These are phyloP conservation scores for Channallabes apus DNA, from an alignment of 2,797 vertebrate species.

Conservation along the genomic window DNA sequence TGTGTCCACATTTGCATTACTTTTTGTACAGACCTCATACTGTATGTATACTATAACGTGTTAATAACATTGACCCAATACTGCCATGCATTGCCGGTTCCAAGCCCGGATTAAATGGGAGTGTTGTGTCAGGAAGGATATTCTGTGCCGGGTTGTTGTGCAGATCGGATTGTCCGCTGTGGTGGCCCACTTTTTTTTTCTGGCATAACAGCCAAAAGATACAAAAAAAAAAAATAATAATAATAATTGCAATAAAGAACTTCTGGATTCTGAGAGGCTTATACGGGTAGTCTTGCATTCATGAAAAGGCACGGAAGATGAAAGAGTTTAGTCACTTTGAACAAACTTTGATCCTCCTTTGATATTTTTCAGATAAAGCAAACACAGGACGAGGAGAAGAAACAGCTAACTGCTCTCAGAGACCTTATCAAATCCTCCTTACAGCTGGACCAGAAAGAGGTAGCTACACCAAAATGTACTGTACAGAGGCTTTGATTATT, in stretches of 20 bases:
- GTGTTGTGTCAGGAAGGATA: no score
- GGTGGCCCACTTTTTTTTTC: no score
- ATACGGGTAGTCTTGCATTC: not conserved
- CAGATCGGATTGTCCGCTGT: no score
- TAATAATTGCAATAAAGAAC: not conserved
- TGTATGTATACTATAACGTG: no score
- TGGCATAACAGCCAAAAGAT: no score
- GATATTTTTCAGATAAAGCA: slow-evolving; percentile 79
- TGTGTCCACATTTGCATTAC: no score
- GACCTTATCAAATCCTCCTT: slow-evolving; percentile 87
- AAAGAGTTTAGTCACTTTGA: not conserved
- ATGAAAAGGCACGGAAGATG: not conserved
- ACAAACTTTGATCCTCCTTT: not conserved
- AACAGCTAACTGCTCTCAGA: slow-evolving; percentile 83
- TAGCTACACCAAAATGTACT: slow-evolving; percentile 57
- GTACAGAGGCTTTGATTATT: not conserved
- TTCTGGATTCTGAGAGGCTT: not conserved
- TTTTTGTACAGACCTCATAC: no score
- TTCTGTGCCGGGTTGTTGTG: no score
- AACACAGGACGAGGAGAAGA: slow-evolving; percentile 90
- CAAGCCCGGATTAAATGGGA: no score
- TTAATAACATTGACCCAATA: no score
- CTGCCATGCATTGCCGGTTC: no score
- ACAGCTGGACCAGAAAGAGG: slow-evolving; percentile 87
- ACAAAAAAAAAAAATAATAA: no score